A percentile compares a stretch with the other conserved stretches of the same genome.
These are phyloP conservation scores for Metopolophium dirhodum DNA, from an alignment of 1,140 invertebrate species.

Conservation along the genomic window DNA sequence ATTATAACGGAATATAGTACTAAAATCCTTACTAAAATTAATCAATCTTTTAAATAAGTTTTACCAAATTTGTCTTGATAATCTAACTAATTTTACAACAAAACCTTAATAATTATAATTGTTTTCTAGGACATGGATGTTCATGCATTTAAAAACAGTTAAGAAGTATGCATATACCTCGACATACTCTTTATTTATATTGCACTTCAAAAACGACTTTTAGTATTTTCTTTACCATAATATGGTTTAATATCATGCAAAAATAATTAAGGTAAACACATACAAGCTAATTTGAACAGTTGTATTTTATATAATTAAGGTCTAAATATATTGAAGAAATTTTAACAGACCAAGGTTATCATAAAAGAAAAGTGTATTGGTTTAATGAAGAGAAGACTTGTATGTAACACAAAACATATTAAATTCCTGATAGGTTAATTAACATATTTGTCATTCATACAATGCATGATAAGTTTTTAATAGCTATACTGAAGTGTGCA, in stretches of 20 bases:
- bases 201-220: background rate
- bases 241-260: background rate
- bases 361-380: background rate
- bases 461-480: background rate
- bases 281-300: background rate
- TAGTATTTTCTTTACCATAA: background rate
- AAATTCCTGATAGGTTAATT: background rate
- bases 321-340: background rate
- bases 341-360: background rate
- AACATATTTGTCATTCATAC: background rate
- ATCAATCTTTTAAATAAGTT: slow-evolving; percentile 12
- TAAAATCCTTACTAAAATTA: background rate
- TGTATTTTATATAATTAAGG: background rate
- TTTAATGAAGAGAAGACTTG: background rate
- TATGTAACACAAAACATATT: background rate
- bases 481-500: background rate
- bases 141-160: background rate
- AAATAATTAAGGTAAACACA: background rate
- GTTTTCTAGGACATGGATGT: background rate
- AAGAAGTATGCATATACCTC: background rate
- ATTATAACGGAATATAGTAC: background rate
- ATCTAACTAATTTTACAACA: background rate
- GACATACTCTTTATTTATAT: background rate
- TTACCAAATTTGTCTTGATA: background rate
- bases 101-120: slow-evolving; percentile 10